These are phyloP conservation scores for Pseudomyrmex concolor DNA, from an alignment of 1,140 invertebrate genomes.

Conservation along the genomic window DNA sequence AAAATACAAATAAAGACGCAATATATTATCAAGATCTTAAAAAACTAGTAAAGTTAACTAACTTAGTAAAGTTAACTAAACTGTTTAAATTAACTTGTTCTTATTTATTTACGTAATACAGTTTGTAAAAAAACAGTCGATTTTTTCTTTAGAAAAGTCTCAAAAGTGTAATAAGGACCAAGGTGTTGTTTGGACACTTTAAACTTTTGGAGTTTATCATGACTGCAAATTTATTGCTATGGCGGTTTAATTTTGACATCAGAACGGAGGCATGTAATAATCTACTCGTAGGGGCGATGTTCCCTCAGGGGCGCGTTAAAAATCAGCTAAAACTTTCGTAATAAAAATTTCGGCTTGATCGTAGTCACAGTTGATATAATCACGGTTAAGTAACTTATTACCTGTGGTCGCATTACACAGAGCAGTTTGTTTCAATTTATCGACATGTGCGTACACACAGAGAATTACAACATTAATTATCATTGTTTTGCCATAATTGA, in stretches of 20 bases:
- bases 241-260: background rate
- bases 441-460: background rate
- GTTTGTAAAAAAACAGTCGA: constrained; percentile 20
- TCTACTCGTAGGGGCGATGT: background rate
- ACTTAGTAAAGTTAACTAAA: background rate
- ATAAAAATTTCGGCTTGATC: constrained; percentile 61
- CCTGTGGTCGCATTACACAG: background rate
- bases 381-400: constrained; percentile 38
- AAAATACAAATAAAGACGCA: too few species aligned
- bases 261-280: background rate
- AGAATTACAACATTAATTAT: constrained; percentile 22
- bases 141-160: constrained; percentile 11
- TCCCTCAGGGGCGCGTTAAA: background rate
- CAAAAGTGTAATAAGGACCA: background rate
- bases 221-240: constrained; percentile 10
- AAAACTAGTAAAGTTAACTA: too few species aligned
- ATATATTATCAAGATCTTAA: too few species aligned
- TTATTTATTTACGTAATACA: background rate
- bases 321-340: constrained; percentile 61
- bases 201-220: background rate
- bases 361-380: constrained; percentile 26
- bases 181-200: background rate
- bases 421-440: constrained; percentile 56
- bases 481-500: constrained; percentile 4
- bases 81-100: constrained; percentile 18